Conservation (phyloP, 2,797 vertebrate species). For the Lophotriccus pileatus region DNA sequence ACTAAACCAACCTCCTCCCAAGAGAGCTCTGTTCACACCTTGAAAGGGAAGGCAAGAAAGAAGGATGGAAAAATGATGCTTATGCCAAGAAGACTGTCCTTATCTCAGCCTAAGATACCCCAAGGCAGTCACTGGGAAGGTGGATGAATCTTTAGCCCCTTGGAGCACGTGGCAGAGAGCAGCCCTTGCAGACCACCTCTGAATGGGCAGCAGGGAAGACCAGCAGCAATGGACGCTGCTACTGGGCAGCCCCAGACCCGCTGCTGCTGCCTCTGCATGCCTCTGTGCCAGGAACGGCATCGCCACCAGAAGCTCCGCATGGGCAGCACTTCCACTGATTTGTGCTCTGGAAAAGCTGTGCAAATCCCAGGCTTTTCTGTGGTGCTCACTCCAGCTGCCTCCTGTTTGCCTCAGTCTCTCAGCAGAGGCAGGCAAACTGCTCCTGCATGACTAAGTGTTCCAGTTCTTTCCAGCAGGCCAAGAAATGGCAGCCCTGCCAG, state of each 20-base stretch:
- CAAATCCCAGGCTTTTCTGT: not conserved
- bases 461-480: not conserved
- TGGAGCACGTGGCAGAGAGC: not conserved
- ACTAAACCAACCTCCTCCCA: not conserved
- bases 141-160: not conserved
- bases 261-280: not conserved
- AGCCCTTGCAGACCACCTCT: not conserved
- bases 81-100: not conserved
- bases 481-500: not conserved
- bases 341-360: not conserved
- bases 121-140: not conserved
- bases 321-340: not conserved
- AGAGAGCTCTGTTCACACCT: not conserved
- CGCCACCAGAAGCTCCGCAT: not conserved
- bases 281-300: accelerated
- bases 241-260: not conserved
- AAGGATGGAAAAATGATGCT: not conserved
- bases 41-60: not conserved
- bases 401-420: not conserved
- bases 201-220: accelerated
- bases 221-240: not conserved
- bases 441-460: not conserved
- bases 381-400: accelerated
- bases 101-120: not conserved
- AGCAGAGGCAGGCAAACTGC: not conserved